Percentiles rank a stretch among this genome's conserved stretches.
Conservation (phyloP, 2,888 invertebrate species). For the Drosophila mayaguana region DNA sequence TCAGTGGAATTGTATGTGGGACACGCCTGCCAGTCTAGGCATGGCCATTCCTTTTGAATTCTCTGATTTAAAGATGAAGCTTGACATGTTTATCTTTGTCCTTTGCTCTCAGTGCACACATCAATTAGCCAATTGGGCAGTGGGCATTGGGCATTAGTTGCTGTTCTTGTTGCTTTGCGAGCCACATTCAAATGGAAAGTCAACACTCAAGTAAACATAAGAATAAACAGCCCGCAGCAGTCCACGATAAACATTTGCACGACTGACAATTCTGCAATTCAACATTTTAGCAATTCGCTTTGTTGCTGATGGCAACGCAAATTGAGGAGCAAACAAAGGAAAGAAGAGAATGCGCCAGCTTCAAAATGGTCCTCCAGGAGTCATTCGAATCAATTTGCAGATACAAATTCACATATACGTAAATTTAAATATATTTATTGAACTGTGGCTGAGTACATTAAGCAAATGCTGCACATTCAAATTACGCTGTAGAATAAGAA, state of each 20-base stretch:
- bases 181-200: slow-evolving; percentile 14
- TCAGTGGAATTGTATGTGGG: slow-evolving; percentile 25
- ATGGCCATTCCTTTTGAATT: not conserved
- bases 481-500: slow-evolving; percentile 4
- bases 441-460: slow-evolving; percentile 18
- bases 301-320: slow-evolving; percentile 26
- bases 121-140: slow-evolving; percentile 38
- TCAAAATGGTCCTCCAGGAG: slow-evolving; percentile 1
- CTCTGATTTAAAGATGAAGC: slow-evolving; percentile 15
- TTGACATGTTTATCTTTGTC: slow-evolving; percentile 4
- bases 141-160: slow-evolving; percentile 5
- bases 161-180: not conserved
- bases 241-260: slow-evolving; percentile 33
- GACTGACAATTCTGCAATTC: slow-evolving; percentile 6
- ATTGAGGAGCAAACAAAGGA: slow-evolving; percentile 40
- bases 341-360: not conserved
- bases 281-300: not conserved
- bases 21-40: slow-evolving; percentile 6
- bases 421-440: slow-evolving; percentile 7
- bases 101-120: slow-evolving; percentile 22
- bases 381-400: slow-evolving; percentile 14
- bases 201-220: slow-evolving; percentile 24
- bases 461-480: slow-evolving; percentile 9
- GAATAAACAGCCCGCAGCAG: slow-evolving; percentile 47
- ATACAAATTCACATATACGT: not conserved